These are phyloP conservation scores for Leptodactylus fuscus DNA, from an alignment of 2,113 vertebrate genomes.

Conservation along the genomic window DNA sequence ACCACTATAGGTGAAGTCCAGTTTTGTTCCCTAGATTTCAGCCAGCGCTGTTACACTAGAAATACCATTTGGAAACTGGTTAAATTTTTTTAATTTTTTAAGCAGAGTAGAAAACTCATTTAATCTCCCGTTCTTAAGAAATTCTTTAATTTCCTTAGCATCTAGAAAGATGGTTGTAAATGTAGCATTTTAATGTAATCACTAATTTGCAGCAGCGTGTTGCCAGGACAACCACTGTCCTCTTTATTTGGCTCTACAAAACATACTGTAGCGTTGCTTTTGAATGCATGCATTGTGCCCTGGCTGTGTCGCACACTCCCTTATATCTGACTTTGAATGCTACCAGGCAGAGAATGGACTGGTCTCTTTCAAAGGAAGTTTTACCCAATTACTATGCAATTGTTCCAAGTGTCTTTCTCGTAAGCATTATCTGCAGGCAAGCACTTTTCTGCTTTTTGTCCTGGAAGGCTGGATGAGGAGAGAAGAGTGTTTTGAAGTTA, in stretches of 20 bases:
- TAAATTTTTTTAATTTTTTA: neutral
- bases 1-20: no score
- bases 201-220: slow-evolving; percentile 31
- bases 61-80: neutral
- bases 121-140: neutral
- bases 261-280: neutral
- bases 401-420: slow-evolving; percentile 43
- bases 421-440: slow-evolving; percentile 7
- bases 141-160: neutral
- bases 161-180: neutral
- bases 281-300: slow-evolving; percentile 11
- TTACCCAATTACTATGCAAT: slow-evolving; percentile 41
- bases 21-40: no score
- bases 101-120: neutral
- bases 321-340: slow-evolving; percentile 21
- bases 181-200: neutral
- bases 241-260: slow-evolving; percentile 18
- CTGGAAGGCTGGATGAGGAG: slow-evolving; percentile 4
- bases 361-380: slow-evolving; percentile 35
- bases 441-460: slow-evolving; percentile 12
- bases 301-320: slow-evolving; percentile 9
- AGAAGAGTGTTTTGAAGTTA: slow-evolving; percentile 36
- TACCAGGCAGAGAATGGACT: slow-evolving; percentile 17
- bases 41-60: no score
- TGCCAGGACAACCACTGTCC: slow-evolving; percentile 36